Evolutionary conservation across 2,797 vertebrate species (phyloP).

Genomic region (Thunnus albacares): DNA sequence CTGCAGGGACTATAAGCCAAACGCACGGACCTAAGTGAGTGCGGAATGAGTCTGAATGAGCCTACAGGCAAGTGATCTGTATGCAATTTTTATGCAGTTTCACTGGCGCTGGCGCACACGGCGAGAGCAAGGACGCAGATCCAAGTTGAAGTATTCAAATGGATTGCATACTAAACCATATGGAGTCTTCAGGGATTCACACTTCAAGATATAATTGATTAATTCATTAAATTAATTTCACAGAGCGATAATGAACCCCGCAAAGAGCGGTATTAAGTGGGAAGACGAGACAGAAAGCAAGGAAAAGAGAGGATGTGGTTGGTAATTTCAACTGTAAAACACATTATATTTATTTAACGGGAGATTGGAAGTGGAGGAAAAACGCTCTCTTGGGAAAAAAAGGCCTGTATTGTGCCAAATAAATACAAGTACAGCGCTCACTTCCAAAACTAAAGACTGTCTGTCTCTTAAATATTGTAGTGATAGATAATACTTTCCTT

Average conservation of each 20-base stretch:
- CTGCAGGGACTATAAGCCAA: conserved; percentile 37
- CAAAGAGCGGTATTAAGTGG: not conserved
- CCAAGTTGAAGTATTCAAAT: conserved; percentile 32
- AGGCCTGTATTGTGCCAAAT: not conserved
- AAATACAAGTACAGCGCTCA: not conserved
- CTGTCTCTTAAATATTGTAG: not conserved
- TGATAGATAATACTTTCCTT: not conserved
- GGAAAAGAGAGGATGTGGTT: not conserved
- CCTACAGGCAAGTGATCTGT: conserved; percentile 55
- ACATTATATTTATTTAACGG: not conserved
- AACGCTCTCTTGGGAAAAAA: not conserved
- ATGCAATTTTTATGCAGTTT: conserved; percentile 54
- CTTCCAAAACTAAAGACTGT: not conserved
- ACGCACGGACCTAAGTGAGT: conserved; percentile 56
- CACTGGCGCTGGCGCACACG: conserved; percentile 46
- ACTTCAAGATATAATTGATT: not conserved
- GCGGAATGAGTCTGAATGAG: conserved; percentile 59
- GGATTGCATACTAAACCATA: conserved; percentile 36
- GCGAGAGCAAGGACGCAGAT: conserved; percentile 43
- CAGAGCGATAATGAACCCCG: not conserved
- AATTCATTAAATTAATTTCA: conserved; percentile 14
- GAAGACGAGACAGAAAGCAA: too few species aligned
- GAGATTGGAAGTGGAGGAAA: not conserved
- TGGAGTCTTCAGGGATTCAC: conserved; percentile 13
- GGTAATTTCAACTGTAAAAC: not conserved